Base-by-base conservation (phyloP, 2,797 vertebrate species). In the Hephaestus fuliginosus region DNA sequence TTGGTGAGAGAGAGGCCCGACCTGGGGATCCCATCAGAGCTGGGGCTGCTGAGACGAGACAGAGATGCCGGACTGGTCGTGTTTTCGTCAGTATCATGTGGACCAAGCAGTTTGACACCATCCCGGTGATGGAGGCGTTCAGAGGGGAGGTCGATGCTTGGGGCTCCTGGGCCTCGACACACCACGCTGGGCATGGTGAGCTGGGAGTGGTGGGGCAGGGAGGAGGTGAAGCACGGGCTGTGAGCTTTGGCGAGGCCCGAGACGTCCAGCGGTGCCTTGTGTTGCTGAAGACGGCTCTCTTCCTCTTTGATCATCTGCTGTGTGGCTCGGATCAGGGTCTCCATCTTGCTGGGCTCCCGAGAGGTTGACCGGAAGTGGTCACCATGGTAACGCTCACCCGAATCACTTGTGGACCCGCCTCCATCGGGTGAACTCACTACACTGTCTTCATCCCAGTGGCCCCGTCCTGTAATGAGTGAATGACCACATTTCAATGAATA, bases 291-390 rank as follows among this genome's bases (percentile, higher is more conserved):
- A 44, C 97, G 96, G 87, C 86, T 98, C 93, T 98, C 97, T 84
- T 98, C 97, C 87, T 98, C 97, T 93, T 98, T 98, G 93, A 98
- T 98, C 97, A 98, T 98, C 92, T 98, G 97, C 90, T 98, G 97
- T 1, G 97, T 98, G 53, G 97, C 97, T 78, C 97, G 95, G 79
- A 98, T 98, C 55, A 98, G 95, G 79, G 97, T 98, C 92, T 98
- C 97, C 79, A 98, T 98, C 95, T 98, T 98, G 94, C 97, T 98
- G 79, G 97, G 97, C 90, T 98, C 97, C 0, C 97, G 96, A 0
- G 97, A 97, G 60, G 96, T 97, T 58, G 92, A 94, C 76, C 97
- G 96, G 88, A 96, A 98, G 65, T 96, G 97, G 76, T 98, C 97
- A 1, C 86, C 86, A 7, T 95, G 97, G 70, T 97, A 98, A 20